Conservation (phyloP, 2,113 vertebrate species). For the Bubo scandiacus region DNA sequence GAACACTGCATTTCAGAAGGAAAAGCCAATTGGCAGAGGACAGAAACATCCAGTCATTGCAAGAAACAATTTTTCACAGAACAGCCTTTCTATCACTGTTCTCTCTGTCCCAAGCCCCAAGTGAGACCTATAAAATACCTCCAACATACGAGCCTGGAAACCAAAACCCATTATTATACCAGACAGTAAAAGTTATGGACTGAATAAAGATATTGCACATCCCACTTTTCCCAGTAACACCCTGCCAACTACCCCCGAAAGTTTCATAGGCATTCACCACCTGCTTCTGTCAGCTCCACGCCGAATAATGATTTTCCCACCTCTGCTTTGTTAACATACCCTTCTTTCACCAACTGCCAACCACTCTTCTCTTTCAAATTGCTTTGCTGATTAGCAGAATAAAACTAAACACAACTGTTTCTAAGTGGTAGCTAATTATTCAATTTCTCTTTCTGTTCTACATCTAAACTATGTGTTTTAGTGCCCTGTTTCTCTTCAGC, state of each 20-base stretch:
- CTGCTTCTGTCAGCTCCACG: not conserved
- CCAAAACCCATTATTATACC: conserved; percentile 2
- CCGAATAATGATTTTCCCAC: not conserved
- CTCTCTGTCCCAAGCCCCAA: not conserved
- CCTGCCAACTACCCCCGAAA: not conserved
- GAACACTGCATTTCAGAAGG: fast-evolving
- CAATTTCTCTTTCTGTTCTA: not conserved
- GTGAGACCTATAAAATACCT: conserved; percentile 37
- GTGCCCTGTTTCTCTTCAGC: not conserved
- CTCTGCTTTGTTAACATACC: not conserved
- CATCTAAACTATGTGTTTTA: not conserved
- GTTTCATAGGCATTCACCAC: not conserved
- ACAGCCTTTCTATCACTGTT: not conserved
- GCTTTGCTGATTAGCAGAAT: not conserved
- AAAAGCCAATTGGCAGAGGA: not conserved
- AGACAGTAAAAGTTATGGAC: conserved; percentile 43
- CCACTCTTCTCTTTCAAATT: not conserved
- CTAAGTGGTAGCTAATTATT: not conserved
- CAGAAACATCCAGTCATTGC: not conserved
- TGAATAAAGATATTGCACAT: conserved; percentile 14
- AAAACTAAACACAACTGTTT: not conserved
- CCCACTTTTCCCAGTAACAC: not conserved
- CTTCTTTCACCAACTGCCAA: not conserved
- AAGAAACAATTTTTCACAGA: not conserved
- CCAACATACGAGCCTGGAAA: conserved; percentile 1